Evolutionary conservation across 2,888 invertebrate genomes (phyloP).

Genomic region (Ophion costatus): DNA sequence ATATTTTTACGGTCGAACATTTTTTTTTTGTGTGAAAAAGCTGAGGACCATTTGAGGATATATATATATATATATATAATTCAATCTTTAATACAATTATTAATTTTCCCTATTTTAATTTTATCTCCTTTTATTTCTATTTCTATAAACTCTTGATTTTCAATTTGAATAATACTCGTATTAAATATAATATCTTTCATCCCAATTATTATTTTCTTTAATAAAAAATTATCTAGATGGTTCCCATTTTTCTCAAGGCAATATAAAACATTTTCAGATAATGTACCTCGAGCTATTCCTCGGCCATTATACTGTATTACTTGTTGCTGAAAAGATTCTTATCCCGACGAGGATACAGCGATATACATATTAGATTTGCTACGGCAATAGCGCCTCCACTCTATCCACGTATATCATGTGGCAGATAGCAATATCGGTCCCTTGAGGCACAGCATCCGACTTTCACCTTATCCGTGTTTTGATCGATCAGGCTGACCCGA

Average conservation of each 20-base stretch:
- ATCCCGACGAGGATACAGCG: conserved; percentile 2
- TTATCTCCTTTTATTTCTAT: no score
- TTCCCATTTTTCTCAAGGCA: background rate
- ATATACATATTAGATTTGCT: conserved; percentile 11
- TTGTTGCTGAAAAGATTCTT: conserved; percentile 50
- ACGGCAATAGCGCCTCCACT: conserved; percentile 30
- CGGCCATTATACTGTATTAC: conserved; percentile 25
- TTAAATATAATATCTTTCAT: no score
- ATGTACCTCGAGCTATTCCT: background rate
- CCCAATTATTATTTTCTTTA: conserved; percentile 78
- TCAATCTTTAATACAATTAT: no score
- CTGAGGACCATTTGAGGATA: no score
- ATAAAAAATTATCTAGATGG: conserved; percentile 82
- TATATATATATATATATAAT: no score
- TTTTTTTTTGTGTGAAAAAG: no score
- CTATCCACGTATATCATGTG: conserved; percentile 28
- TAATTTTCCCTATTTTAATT: no score
- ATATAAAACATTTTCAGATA: background rate
- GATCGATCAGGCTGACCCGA: conserved; percentile 16
- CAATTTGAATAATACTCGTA: no score
- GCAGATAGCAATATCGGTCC: conserved; percentile 28
- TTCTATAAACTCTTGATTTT: no score
- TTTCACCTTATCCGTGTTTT: conserved; percentile 39
- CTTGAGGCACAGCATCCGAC: conserved; percentile 35
- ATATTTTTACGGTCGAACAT: no score